Conservation (phyloP, 2,113 vertebrate genomes). For the Anser brachyrhynchus region DNA sequence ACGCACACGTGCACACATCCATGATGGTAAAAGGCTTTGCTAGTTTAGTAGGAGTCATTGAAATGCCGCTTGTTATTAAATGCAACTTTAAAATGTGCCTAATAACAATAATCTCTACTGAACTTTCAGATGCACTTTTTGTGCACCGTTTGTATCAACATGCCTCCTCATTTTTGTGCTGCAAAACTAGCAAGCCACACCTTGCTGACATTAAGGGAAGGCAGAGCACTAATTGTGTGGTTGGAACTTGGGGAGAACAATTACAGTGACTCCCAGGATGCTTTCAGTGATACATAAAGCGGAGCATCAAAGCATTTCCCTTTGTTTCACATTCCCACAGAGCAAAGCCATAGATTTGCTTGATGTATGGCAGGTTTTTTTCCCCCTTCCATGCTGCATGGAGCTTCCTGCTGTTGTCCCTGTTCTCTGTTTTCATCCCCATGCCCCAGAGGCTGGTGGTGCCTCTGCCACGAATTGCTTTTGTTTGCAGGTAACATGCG, state of each 20-base stretch:
- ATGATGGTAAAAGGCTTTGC: background rate
- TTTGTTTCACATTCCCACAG: background rate
- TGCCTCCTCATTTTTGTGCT: background rate
- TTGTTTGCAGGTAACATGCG: background rate
- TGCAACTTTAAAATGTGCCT: background rate
- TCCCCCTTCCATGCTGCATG: background rate
- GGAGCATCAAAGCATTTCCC: conserved; percentile 11
- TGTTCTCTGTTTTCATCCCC: background rate
- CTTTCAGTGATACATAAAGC: background rate
- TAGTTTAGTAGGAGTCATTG: background rate
- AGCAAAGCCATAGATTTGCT: background rate
- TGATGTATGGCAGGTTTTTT: fast-evolving
- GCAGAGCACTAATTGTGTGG: background rate
- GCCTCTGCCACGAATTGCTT: background rate
- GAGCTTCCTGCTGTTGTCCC: background rate
- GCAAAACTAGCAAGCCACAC: background rate
- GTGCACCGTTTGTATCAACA: background rate
- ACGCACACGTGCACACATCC: background rate
- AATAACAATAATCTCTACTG: background rate
- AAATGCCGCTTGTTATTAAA: background rate
- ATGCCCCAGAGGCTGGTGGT: background rate
- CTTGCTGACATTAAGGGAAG: background rate
- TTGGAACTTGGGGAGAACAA: background rate
- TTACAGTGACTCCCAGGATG: background rate
- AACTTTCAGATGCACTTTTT: background rate